Conservation (phyloP, 2,113 vertebrate genomes). For the Menura novaehollandiae region DNA sequence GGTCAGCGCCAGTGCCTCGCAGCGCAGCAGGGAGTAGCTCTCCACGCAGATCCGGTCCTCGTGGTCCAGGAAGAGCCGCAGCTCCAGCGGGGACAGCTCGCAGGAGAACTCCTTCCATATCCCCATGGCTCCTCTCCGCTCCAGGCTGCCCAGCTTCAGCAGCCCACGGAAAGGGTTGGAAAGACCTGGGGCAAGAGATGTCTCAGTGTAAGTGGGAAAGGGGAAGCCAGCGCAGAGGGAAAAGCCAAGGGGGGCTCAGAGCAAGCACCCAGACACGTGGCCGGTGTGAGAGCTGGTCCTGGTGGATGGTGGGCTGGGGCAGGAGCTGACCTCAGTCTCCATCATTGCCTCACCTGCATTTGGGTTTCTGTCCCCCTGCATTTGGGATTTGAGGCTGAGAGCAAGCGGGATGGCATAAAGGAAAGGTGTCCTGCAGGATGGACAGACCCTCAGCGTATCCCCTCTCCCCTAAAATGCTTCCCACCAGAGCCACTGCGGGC, state of each 20-base stretch:
- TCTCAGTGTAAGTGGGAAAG: neutral
- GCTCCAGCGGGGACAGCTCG: constrained; percentile 89
- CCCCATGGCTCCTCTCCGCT: constrained; percentile 81
- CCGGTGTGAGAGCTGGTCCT: neutral
- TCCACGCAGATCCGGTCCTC: constrained; percentile 83
- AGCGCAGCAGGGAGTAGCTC: constrained; percentile 87
- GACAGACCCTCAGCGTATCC: neutral
- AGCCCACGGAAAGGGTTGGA: constrained; percentile 92
- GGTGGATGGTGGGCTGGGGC: neutral
- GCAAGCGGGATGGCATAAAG: neutral
- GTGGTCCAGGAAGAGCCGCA: constrained; percentile 80
- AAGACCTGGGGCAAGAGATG: constrained; percentile 70
- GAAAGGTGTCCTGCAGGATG: rapidly evolving
- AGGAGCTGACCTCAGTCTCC: neutral
- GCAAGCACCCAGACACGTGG: neutral
- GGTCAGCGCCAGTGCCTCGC: constrained; percentile 76
- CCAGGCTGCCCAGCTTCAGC: constrained; percentile 90
- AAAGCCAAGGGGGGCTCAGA: neutral
- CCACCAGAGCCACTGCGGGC: neutral
- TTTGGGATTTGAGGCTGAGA: neutral
- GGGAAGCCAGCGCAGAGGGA: neutral
- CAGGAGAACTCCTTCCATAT: constrained; percentile 90
- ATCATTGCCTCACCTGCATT: neutral
- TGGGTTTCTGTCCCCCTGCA: neutral
- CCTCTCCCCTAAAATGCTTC: neutral